These are phyloP conservation scores for Sciaenops ocellatus DNA, from an alignment of 2,797 vertebrate genomes.

Conservation along the genomic window DNA sequence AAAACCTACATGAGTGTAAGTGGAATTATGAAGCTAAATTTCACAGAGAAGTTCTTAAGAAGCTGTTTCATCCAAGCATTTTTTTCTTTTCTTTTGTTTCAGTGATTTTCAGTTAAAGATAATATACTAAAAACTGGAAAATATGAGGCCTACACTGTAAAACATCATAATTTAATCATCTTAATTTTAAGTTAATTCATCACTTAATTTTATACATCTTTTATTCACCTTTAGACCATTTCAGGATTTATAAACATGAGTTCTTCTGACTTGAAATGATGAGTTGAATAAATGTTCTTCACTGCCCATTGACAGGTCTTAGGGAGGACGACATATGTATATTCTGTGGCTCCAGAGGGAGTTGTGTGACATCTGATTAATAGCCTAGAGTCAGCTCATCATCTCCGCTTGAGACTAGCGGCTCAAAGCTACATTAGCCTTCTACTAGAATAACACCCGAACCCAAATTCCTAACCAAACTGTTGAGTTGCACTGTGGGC, in stretches of 20 bases:
- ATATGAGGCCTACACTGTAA: not conserved
- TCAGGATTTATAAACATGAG: not conserved
- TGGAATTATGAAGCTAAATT: conserved; percentile 11
- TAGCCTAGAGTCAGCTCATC: not conserved
- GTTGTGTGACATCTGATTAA: not conserved
- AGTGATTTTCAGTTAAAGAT: not conserved
- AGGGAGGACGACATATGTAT: not conserved
- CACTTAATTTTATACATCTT: not conserved
- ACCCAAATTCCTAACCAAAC: not conserved
- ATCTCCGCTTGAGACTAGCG: not conserved
- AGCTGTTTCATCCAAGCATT: not conserved
- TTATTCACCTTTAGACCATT: not conserved
- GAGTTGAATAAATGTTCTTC: not conserved
- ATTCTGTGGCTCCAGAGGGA: not conserved
- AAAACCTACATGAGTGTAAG: conserved; percentile 1
- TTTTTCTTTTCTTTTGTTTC: not conserved
- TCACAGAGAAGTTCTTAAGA: not conserved
- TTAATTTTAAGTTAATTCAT: not conserved
- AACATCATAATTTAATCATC: not conserved
- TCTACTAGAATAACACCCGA: too few species aligned
- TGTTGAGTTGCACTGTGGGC: not conserved
- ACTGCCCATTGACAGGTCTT: not conserved
- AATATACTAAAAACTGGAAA: not conserved
- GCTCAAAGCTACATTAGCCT: not conserved
- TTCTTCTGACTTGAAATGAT: not conserved